Conservation (phyloP, 2,888 invertebrate genomes). For the Plebejus melissa region DNA sequence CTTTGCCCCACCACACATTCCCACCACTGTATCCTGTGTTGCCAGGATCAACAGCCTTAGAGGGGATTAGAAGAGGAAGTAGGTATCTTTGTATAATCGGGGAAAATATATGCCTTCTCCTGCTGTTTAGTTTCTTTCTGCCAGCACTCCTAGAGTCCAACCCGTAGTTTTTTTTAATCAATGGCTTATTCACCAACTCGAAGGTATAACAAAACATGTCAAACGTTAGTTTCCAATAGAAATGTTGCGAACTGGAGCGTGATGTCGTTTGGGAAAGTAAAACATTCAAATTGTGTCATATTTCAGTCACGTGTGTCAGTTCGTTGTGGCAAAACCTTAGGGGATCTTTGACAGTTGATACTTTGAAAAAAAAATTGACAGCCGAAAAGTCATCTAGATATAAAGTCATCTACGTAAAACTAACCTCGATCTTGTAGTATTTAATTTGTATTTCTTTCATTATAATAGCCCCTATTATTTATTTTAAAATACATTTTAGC, state of each 20-base stretch:
- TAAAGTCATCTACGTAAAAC: background rate
- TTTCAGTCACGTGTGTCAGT: background rate
- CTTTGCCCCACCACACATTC: too few relatives aligned
- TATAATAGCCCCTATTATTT: too few relatives aligned
- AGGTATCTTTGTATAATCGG: too few relatives aligned
- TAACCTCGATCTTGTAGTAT: too few relatives aligned
- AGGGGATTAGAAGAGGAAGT: too few relatives aligned
- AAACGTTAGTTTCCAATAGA: slow-evolving; percentile 23
- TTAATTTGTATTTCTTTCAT: too few relatives aligned
- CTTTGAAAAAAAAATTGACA: background rate
- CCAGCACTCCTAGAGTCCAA: background rate
- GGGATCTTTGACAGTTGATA: background rate
- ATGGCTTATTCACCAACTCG: background rate
- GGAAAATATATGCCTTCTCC: too few relatives aligned
- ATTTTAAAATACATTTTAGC: background rate
- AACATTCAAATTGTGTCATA: slow-evolving; percentile 21
- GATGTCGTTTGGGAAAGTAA: slow-evolving; percentile 18
- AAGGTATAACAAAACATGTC: slow-evolving; percentile 10
- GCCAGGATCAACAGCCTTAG: too few relatives aligned
- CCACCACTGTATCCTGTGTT: too few relatives aligned
- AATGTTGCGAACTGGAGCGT: slow-evolving; percentile 19
- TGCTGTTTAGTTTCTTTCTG: too few relatives aligned
- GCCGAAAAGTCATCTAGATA: background rate
- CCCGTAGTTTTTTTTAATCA: too few relatives aligned
- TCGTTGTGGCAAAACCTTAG: background rate